These are phyloP conservation scores for Dermolepida albohirtum DNA, from an alignment of 2,888 invertebrate species.

Conservation along the genomic window DNA sequence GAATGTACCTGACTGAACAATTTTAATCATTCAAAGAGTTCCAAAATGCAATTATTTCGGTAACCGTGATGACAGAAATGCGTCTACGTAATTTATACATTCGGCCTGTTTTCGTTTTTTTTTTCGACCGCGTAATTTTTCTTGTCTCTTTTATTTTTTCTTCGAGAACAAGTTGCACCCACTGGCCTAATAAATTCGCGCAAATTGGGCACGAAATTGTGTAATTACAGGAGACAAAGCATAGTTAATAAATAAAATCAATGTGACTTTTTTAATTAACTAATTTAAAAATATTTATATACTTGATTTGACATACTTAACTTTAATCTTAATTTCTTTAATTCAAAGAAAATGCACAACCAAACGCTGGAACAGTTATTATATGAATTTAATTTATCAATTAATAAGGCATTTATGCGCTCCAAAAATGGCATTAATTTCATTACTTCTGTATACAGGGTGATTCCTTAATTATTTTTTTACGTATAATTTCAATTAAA, in stretches of 20 bases:
- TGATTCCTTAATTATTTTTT: too few species aligned
- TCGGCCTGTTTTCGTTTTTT: constrained; percentile 10
- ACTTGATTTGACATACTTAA: not conserved
- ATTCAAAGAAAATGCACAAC: not conserved
- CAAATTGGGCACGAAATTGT: constrained; percentile 32
- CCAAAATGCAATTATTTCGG: constrained; percentile 38
- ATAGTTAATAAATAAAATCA: constrained; percentile 29
- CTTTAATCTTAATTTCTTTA: too few species aligned
- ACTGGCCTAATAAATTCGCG: constrained; percentile 31
- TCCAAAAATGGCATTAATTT: too few species aligned
- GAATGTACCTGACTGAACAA: constrained; percentile 15
- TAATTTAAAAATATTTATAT: constrained; percentile 27
- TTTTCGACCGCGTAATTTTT: not conserved
- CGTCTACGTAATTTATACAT: constrained; percentile 33
- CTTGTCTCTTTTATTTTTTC: constrained; percentile 13
- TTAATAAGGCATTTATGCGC: too few species aligned
- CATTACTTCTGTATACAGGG: too few species aligned
- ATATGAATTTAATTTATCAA: too few species aligned
- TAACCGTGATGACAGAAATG: constrained; percentile 32
- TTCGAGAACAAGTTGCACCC: constrained; percentile 22
- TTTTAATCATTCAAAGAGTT: constrained; percentile 35
- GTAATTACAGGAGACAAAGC: constrained; percentile 32
- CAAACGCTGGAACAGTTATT: too few species aligned
- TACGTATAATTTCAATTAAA: too few species aligned
- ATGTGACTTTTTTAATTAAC: constrained; percentile 18